Evolutionary conservation across 2,113 vertebrate genomes (phyloP), one percentile per base, ranked within the genome.

Genomic region (Colinus virginianus): DNA sequence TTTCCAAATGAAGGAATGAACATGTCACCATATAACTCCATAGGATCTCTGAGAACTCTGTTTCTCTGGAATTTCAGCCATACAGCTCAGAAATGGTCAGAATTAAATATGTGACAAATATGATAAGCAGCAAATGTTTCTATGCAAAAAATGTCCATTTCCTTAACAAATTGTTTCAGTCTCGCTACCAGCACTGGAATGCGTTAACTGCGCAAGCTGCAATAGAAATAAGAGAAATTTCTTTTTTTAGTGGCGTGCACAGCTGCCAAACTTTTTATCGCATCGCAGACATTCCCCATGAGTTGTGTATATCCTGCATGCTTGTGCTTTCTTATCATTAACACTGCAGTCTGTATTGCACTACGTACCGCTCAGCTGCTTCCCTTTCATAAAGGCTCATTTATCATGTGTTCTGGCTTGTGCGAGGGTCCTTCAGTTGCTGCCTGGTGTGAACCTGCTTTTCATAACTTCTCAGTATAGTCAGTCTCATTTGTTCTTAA

Each of bases 201-300:
- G 75, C 53, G 56, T 87, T 91, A 85, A 77, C 69, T 78, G 82
- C 82, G 71, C 64, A 88, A 78, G 61, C 84, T 84, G 56, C 78
- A 83, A 56, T 6, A 88, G 82, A 78, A 93, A 89, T 64, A 85
- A 92, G 76, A 82, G 68, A 77, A 92, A 64, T 66, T 76, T 90
- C 67, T 92, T 92, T 87, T 87, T 79, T 68, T 74, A 71, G 64
- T 71, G 78, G 46, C 20, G 15, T 45, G 21, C 78, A 64, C 68
- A 92, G 91, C 84, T 95, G 94, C 93, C 89, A 95, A 87, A 48
- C 61, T 89, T 83, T 87, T 92, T 94, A 90, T 77, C 93, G 85
- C 88, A 90, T 94, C 96, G 90, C 68, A 93, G 94, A 86, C 94
- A 75, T 94, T 95, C 93, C 85, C 69, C 78, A 53, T 0, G 7